Evolutionary conservation across 2,888 invertebrate genomes (phyloP), one percentile per base, ranked within the genome.

Genomic region (Linyphia triangularis): DNA sequence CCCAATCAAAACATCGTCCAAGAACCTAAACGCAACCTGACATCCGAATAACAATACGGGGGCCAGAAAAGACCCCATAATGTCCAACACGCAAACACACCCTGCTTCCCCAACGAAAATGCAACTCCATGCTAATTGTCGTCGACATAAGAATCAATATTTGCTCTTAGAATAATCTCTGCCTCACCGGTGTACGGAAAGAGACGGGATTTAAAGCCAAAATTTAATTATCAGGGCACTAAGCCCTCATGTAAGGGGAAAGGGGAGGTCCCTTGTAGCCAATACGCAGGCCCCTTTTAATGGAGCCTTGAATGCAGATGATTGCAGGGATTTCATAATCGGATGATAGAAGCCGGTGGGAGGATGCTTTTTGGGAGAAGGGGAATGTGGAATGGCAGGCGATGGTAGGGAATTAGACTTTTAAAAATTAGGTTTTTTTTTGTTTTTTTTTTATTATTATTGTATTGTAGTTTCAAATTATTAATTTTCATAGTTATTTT

Each of bases 101-200:
- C 33, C 33, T 9, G 5, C 9, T 33, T 33, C 33, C 33, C 33
- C 33, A 33, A 26, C 19, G 63, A 81, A 81, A 86, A 86, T 81
- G 81, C 73, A 86, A 86, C 86, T 86, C 79, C 63, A 57, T 79
- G 79, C 86, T 86, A 86, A 86, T 86, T 86, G 81, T 79, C 65
- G 72, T 10, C 86, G 86, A 86, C 86, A 86, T 81, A 72, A 86
- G 86, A 86, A 86, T 86, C 86, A 86, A 86, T 86, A 86, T 86
- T 86, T 86, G 79, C 81, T 81, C 79, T 81, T 73, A 73, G 79
- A 86, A 86, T 86, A 86, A 86, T 86, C 86, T 79, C 65, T 63
- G 77, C 77, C 57, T 70, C 69, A 63, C n/a, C 77, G 67, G 26
- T 40, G 67, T 10, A 65, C 59, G 19, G 61, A 43, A 37, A 24